These are phyloP conservation scores for Microtus ochrogaster DNA, from an alignment of 2,113 vertebrate genomes.

Conservation along the genomic window DNA sequence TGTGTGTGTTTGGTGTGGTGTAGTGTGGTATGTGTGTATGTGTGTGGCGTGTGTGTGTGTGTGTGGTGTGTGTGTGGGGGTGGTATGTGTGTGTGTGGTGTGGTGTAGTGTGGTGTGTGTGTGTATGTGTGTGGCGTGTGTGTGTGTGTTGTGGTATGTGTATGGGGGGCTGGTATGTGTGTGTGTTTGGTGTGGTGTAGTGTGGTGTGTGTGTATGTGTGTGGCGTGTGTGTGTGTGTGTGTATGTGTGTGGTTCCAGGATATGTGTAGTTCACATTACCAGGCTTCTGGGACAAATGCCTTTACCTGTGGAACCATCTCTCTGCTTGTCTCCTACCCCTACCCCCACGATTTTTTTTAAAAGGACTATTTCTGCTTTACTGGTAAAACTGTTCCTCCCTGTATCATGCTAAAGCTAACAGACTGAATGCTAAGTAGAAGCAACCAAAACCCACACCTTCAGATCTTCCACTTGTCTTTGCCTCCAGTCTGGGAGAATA, in stretches of 20 bases:
- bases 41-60: not conserved
- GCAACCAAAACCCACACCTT: constrained; percentile 50
- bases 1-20: too few species aligned
- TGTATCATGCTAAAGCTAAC: constrained; percentile 52
- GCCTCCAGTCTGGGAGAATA: constrained; percentile 4
- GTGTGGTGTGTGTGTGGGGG: too few species aligned
- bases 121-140: not conserved
- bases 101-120: not conserved
- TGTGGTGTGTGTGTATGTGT: not conserved
- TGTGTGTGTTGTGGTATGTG: not conserved
- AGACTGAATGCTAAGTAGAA: constrained; percentile 70
- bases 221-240: not conserved
- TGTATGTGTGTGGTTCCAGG: not conserved
- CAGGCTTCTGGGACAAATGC: not conserved
- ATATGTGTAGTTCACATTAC: not conserved
- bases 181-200: too few species aligned
- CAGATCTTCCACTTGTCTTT: constrained; percentile 63
- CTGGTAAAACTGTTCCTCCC: constrained; percentile 56
- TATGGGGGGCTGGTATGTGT: too few species aligned
- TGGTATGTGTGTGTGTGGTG: not conserved
- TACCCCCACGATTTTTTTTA: not conserved
- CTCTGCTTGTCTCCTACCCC: not conserved
- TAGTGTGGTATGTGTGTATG: too few species aligned
- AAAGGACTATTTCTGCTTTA: constrained; percentile 2
- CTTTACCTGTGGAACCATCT: not conserved